Percentiles rank a stretch among this genome's conserved stretches.
phyloP scores from a whole-genome alignment of 2,888 invertebrate genomes.

The Phengaris alcon region DNA sequence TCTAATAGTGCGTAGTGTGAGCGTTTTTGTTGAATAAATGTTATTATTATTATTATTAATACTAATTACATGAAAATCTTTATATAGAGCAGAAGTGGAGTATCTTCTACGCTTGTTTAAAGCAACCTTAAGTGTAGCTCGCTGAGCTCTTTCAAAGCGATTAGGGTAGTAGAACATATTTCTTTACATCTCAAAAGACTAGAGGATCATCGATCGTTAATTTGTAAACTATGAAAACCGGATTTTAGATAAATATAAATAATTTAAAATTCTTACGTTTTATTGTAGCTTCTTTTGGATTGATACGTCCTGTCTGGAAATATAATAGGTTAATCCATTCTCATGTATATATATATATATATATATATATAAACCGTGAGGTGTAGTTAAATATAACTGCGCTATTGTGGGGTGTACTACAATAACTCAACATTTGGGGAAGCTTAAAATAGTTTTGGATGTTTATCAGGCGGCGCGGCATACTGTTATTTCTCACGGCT shows the following conservation, averaged over 20 bases:
- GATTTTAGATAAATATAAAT: not conserved
- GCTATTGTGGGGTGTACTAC: slow-evolving; percentile 18
- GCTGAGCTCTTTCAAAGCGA: too few species aligned
- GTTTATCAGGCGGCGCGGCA: slow-evolving; percentile 14
- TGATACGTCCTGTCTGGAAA: not conserved
- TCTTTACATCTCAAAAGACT: not conserved
- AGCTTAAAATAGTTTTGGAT: slow-evolving; percentile 14
- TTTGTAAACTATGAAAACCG: not conserved
- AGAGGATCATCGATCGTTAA: not conserved
- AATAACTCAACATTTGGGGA: slow-evolving; percentile 13
- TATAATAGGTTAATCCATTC: not conserved
- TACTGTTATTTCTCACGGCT: not conserved
- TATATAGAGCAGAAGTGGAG: too few species aligned
- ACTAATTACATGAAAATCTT: too few species aligned
- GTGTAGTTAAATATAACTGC: slow-evolving; percentile 17
- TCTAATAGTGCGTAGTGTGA: too few species aligned
- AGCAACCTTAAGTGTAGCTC: too few species aligned
- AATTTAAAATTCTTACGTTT: not conserved
- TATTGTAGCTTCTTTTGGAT: not conserved
- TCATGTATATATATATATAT: slow-evolving; percentile 1
- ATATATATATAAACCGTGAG: slow-evolving; percentile 15
- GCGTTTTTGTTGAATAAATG: too few species aligned
- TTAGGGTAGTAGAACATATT: not conserved
- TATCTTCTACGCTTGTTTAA: too few species aligned
- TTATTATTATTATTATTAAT: too few species aligned